Conservation (phyloP, 2,113 vertebrate genomes). For the Tympanuchus pallidicinctus region DNA sequence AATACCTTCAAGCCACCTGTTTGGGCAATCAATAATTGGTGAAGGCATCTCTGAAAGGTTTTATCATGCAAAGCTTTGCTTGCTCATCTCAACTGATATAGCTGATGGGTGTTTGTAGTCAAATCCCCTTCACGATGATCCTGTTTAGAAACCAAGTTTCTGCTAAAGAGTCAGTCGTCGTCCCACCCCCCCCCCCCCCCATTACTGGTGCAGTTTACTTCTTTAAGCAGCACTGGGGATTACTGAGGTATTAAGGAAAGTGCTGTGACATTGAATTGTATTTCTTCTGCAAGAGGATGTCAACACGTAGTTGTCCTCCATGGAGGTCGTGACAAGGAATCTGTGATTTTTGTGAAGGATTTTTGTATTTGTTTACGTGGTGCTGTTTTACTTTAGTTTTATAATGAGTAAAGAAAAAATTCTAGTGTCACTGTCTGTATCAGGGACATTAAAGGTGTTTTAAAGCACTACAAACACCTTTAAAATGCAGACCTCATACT, state of each 20-base stretch:
- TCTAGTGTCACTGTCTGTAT: neutral
- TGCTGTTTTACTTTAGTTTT: neutral
- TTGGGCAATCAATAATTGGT: neutral
- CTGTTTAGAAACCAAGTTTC: constrained; percentile 22
- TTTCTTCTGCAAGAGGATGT: neutral
- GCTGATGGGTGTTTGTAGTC: neutral
- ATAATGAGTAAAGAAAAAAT: neutral
- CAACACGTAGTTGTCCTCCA: neutral
- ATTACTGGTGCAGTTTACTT: neutral
- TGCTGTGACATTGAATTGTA: neutral
- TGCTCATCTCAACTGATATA: neutral
- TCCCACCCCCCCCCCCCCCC: neutral
- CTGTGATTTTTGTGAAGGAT: neutral
- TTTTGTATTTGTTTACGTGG: neutral
- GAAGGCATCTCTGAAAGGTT: neutral
- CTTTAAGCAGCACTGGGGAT: constrained; percentile 26
- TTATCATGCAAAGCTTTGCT: neutral
- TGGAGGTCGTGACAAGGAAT: neutral
- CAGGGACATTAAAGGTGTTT: neutral
- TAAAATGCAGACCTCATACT: constrained; percentile 44
- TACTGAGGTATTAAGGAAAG: constrained; percentile 26
- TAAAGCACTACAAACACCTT: neutral
- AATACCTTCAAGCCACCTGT: neutral
- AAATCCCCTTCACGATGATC: constrained; percentile 11
- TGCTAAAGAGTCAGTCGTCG: neutral